Evolutionary conservation across 1,140 invertebrate species (phyloP), one percentile per base, ranked within the genome.

Genomic region (Drosophila parabipectinata): DNA sequence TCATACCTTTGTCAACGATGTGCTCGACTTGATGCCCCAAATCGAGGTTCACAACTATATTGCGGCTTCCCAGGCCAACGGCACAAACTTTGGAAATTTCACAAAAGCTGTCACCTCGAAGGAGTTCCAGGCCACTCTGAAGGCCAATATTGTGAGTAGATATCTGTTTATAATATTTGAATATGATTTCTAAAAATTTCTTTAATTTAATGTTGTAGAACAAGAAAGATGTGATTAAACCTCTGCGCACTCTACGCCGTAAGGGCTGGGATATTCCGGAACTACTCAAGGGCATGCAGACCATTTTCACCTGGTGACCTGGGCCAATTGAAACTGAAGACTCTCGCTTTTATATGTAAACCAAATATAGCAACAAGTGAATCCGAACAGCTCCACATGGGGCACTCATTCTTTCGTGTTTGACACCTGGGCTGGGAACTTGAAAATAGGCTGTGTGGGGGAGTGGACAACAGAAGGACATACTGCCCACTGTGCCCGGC

Each of bases 181-280:
- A 9, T n/a, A 32, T 1, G 6, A 1, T 28, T 28, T 28, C 26
- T 28, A 6, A 28, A 6, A 28, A 21, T 41, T 18, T 28, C 34
- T n/a, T 34, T 57, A n/a, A n/a, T 37, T 14, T 62, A 6, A 18
- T 6, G 12, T 26, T 15, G 10, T 74, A 85, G 82, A n/a, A 62
- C 24, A 75, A 88, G 39, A 62, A 52, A 48, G 83, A 85, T 26
- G 47, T 64, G 30, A 21, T 44, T 12, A 63, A 60, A 30, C 61
- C 83, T 0, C 14, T 85, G 71, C 51, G 37, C 4, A 55, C 51
- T 2, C 71, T 85, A 10, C 69, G 74, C n/a, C 71, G 53, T 14
- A 53, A 85, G 41, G 82, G 82, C 34, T 85, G 82, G 82, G 62
- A 85, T 51, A 14, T 85, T 28, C 59, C 48, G 1, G 61, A 63